phyloP scores from a whole-genome alignment of 37 sponge, comb jelly and placozoan species.

The Chondrosia reniformis region DNA sequence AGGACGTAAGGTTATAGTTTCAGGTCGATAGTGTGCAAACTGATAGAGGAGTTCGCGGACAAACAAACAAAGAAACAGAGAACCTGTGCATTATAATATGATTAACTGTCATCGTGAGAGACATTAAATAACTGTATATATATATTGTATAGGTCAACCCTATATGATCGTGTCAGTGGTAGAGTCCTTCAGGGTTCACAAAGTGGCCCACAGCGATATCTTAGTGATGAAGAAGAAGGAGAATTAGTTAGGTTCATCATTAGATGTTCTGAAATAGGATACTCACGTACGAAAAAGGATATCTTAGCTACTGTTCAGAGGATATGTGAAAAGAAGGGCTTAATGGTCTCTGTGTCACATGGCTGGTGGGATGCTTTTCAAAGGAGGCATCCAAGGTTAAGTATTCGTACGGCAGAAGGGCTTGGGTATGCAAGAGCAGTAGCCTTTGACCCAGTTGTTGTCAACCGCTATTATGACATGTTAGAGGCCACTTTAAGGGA shows the following conservation, averaged over 20 bases:
- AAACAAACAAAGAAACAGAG: too few species aligned
- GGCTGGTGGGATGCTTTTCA: constrained; percentile 48
- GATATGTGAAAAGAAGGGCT: constrained; percentile 17
- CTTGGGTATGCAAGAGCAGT: constrained; percentile 22
- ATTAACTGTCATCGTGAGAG: too few species aligned
- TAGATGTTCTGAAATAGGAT: constrained; percentile 41
- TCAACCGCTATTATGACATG: constrained; percentile 34
- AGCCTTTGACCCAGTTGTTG: not conserved
- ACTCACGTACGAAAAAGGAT: constrained; percentile 24
- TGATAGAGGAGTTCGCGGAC: too few species aligned
- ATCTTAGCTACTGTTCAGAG: constrained; percentile 19
- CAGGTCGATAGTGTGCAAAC: too few species aligned
- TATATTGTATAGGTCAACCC: constrained; percentile 36
- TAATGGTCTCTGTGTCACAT: constrained; percentile 19
- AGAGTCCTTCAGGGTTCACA: not conserved
- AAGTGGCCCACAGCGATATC: constrained; percentile 14
- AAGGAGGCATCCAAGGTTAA: constrained; percentile 27
- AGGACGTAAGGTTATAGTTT: too few species aligned
- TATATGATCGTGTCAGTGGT: constrained; percentile 21
- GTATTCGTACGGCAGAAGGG: constrained; percentile 9
- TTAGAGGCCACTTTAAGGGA: constrained; percentile 17
- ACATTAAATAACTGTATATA: too few species aligned
- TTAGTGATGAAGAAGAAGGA: constrained; percentile 35
- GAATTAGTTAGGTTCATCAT: constrained; percentile 17
- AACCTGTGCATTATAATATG: too few species aligned